phyloP scores from a whole-genome alignment of 2,113 vertebrate species.

The Taurulus bubalis region DNA sequence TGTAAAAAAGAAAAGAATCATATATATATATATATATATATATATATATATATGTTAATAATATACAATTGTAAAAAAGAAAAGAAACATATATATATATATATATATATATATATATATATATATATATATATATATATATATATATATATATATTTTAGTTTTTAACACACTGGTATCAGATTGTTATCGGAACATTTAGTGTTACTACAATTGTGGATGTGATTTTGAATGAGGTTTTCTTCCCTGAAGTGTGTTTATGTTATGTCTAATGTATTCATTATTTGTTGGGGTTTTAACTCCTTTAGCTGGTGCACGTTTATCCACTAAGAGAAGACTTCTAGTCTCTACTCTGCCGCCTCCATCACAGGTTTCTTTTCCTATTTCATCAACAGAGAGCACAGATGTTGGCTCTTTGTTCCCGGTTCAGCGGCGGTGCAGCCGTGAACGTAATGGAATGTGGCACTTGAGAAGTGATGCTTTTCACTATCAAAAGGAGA shows the following conservation, averaged over 20 bases:
- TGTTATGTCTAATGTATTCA: neutral
- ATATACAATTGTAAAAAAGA: no score
- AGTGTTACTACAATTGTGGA: no score
- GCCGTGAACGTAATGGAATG: neutral
- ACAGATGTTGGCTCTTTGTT: neutral
- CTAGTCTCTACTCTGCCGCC: neutral
- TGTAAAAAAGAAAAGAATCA: no score
- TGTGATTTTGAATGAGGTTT: neutral
- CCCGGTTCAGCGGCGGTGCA: neutral
- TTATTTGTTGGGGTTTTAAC: neutral
- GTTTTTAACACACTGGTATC: neutral
- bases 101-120: no score
- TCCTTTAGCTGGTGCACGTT: neutral
- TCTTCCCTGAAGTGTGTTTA: neutral
- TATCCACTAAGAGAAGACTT: neutral
- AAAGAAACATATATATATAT: no score
- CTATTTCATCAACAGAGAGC: neutral
- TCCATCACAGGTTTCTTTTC: neutral
- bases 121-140: no score
- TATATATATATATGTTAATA: no score
- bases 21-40: no score
- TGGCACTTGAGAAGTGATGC: neutral
- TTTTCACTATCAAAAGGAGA: slow-evolving; percentile 4
- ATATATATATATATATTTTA: no score
- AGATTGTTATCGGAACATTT: no score